phyloP scores from a whole-genome alignment of 2,888 invertebrate genomes.

The Drosophila incognita region DNA sequence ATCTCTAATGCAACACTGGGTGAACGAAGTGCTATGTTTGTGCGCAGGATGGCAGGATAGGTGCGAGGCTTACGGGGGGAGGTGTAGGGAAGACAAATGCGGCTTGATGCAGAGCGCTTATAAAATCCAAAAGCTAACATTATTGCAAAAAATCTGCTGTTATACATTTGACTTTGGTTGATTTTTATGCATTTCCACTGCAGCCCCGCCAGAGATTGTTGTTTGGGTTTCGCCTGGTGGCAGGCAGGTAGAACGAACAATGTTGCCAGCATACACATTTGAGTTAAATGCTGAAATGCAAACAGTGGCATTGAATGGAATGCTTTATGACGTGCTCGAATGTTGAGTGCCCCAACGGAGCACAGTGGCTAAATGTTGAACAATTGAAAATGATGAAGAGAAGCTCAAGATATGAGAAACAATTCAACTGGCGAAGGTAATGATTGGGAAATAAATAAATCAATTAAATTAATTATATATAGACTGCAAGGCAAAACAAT shows the following conservation, averaged over 20 bases:
- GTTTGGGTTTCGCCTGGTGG: constrained; percentile 11
- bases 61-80: not conserved
- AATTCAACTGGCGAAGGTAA: not conserved
- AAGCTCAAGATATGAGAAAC: not conserved
- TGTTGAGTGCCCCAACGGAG: constrained; percentile 4
- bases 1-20: constrained; percentile 46
- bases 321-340: constrained; percentile 26
- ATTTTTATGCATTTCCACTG: constrained; percentile 62
- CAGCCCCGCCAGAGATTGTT: constrained; percentile 12
- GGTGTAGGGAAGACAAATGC: constrained; percentile 49
- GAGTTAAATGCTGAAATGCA: constrained; percentile 25
- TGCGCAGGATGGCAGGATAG: not conserved
- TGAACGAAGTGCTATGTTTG: not conserved
- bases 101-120: constrained; percentile 58
- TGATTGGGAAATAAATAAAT: not conserved
- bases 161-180: constrained; percentile 70
- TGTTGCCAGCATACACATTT: constrained; percentile 25
- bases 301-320: constrained; percentile 16
- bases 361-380: not conserved
- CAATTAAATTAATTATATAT: not conserved
- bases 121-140: constrained; percentile 73
- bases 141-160: constrained; percentile 73
- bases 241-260: constrained; percentile 29
- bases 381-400: not conserved
- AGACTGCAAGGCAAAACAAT: not conserved